Evolutionary conservation across 2,888 invertebrate species (phyloP).

Genomic region (Habrosyne pyritoides): DNA sequence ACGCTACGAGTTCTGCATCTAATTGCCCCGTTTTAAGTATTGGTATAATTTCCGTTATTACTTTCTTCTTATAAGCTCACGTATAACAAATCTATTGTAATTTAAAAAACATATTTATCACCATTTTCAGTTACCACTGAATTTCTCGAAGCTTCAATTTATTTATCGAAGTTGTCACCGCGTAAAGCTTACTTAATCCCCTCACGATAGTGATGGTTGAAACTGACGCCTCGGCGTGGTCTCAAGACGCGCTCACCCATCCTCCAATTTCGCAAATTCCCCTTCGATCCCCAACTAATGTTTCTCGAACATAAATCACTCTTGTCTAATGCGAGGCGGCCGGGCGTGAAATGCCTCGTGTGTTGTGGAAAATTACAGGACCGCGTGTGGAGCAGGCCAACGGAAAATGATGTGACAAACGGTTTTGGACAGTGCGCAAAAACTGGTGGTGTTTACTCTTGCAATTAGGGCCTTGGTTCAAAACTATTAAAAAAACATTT

Average conservation of each 20-base stretch:
- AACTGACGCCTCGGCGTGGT: not conserved
- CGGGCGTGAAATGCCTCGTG: slow-evolving; percentile 16
- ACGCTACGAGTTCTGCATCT: not conserved
- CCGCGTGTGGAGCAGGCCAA: slow-evolving; percentile 32
- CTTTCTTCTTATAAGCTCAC: too few species aligned
- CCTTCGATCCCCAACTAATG: not conserved
- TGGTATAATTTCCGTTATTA: too few species aligned
- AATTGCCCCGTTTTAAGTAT: not conserved
- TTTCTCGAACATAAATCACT: not conserved
- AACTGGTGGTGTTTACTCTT: slow-evolving; percentile 15
- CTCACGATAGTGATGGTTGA: not conserved
- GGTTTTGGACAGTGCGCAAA: slow-evolving; percentile 30
- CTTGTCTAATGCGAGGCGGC: slow-evolving; percentile 3
- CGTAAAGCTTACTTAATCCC: too few species aligned
- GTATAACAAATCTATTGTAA: too few species aligned
- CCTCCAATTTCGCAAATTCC: not conserved
- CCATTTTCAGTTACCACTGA: too few species aligned
- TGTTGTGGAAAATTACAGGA: slow-evolving; percentile 40
- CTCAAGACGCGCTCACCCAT: not conserved
- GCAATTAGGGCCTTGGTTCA: too few species aligned
- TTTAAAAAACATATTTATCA: too few species aligned
- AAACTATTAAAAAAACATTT: too few species aligned
- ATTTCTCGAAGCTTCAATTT: too few species aligned
- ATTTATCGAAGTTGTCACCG: too few species aligned
- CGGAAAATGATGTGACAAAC: slow-evolving; percentile 37